These are phyloP conservation scores for Nemopilema nomurai DNA, from an alignment of 30 jellyfish, hydroid and myxozoan species.

Conservation along the genomic window DNA sequence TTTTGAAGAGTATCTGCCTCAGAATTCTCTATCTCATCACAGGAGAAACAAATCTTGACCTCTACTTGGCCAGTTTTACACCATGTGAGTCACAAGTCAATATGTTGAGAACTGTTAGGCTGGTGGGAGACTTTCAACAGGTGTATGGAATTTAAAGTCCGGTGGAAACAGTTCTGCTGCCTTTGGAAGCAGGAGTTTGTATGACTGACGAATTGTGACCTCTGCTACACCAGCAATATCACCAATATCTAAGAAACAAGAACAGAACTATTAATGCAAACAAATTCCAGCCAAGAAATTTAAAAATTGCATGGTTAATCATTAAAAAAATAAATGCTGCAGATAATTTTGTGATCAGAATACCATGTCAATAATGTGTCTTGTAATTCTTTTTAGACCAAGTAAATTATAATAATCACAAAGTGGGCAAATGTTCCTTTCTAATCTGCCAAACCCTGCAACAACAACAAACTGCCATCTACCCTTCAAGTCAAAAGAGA, in stretches of 20 bases:
- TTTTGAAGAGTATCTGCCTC: too few species aligned
- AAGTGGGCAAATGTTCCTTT: too few species aligned
- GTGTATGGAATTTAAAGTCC: constrained; percentile 89
- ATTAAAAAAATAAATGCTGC: background rate
- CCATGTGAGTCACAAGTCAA: background rate
- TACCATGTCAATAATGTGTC: too few species aligned
- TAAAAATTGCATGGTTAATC: background rate
- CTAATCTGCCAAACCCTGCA: too few species aligned
- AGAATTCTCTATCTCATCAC: too few species aligned
- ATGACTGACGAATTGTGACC: constrained; percentile 95
- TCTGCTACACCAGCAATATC: constrained; percentile 99
- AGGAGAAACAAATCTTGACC: too few species aligned
- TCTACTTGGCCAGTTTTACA: too few species aligned
- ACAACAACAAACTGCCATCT: too few species aligned
- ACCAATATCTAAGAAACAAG: constrained; percentile 75
- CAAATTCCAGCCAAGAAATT: background rate
- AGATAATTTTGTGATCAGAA: too few species aligned
- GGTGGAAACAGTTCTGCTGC: constrained; percentile 96
- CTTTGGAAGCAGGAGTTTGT: constrained; percentile 81
- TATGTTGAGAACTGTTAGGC: constrained; percentile 29
- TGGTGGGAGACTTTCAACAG: constrained; percentile 85
- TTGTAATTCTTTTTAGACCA: too few species aligned
- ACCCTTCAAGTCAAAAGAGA: too few species aligned
- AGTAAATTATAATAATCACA: too few species aligned
- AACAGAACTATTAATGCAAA: background rate